phyloP scores from a whole-genome alignment of 2,888 invertebrate genomes.

The Falcaria lacertinaria region DNA sequence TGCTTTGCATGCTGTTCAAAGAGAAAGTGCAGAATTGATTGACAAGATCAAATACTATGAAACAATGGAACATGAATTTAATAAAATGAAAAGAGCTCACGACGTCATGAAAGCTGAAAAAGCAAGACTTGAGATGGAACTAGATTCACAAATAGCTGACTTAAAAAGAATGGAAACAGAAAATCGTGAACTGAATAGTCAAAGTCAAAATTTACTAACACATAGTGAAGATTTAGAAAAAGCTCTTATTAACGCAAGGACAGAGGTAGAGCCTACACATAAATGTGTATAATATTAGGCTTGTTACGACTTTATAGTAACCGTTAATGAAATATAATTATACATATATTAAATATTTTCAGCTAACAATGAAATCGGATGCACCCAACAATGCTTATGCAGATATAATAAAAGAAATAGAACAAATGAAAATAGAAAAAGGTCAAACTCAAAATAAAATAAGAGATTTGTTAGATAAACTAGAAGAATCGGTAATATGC shows the following conservation, averaged over 20 bases:
- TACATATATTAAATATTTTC: constrained; percentile 12
- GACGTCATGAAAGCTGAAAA: constrained; percentile 40
- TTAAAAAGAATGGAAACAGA: constrained; percentile 37
- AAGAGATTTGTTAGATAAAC: constrained; percentile 42
- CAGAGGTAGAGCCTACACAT: constrained; percentile 36
- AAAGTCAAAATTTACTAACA: constrained; percentile 37
- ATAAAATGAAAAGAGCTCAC: constrained; percentile 34
- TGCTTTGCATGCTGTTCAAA: constrained; percentile 32
- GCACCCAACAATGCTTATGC: constrained; percentile 19
- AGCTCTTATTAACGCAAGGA: constrained; percentile 43
- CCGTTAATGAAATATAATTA: too few species aligned
- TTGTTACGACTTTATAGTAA: too few species aligned
- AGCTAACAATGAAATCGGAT: constrained; percentile 27
- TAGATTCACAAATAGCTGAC: constrained; percentile 30
- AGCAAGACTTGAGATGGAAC: constrained; percentile 37
- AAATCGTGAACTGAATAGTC: constrained; percentile 38
- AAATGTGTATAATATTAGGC: neutral
- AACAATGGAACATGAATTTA: constrained; percentile 37
- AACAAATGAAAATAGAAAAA: constrained; percentile 54
- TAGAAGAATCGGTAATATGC: constrained; percentile 56
- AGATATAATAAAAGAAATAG: constrained; percentile 45
- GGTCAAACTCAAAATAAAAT: constrained; percentile 39
- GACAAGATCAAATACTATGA: constrained; percentile 43
- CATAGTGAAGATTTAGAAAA: constrained; percentile 53
- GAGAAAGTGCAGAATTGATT: constrained; percentile 41